A percentile compares a stretch with the other conserved stretches of the same genome.
These are phyloP conservation scores for Aratinga solstitialis DNA, from an alignment of 2,797 vertebrate genomes.

Conservation along the genomic window DNA sequence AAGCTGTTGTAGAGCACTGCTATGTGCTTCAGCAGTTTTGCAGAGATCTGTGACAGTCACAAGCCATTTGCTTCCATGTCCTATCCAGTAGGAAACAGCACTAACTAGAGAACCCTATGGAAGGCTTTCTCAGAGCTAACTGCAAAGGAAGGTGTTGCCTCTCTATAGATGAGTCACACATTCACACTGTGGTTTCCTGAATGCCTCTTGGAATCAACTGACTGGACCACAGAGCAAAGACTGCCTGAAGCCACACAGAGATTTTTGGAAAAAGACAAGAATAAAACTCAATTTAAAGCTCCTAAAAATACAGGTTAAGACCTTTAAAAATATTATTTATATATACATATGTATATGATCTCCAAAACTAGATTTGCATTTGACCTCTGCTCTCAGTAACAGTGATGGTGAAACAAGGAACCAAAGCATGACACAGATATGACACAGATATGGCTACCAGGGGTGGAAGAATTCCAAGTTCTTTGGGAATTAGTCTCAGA, in stretches of 20 bases:
- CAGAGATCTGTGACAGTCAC: not conserved
- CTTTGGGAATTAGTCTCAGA: not conserved
- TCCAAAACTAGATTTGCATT: not conserved
- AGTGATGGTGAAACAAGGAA: not conserved
- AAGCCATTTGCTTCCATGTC: not conserved
- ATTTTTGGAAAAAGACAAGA: not conserved
- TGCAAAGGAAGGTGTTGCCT: not conserved
- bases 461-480: not conserved
- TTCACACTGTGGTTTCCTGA: conserved; percentile 23
- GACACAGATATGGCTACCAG: not conserved
- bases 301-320: not conserved
- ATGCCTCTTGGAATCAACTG: not conserved
- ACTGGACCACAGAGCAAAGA: not conserved
- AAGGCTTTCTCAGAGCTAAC: not conserved
- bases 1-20: not conserved
- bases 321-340: not conserved
- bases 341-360: not conserved
- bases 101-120: not conserved
- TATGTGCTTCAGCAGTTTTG: not conserved
- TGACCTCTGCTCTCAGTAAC: not conserved
- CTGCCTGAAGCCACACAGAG: not conserved
- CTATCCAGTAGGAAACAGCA: not conserved
- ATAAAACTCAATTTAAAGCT: not conserved
- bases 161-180: not conserved
- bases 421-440: not conserved